Conservation (phyloP, 2,888 invertebrate genomes). For the Melangyna quadrimaculata region DNA sequence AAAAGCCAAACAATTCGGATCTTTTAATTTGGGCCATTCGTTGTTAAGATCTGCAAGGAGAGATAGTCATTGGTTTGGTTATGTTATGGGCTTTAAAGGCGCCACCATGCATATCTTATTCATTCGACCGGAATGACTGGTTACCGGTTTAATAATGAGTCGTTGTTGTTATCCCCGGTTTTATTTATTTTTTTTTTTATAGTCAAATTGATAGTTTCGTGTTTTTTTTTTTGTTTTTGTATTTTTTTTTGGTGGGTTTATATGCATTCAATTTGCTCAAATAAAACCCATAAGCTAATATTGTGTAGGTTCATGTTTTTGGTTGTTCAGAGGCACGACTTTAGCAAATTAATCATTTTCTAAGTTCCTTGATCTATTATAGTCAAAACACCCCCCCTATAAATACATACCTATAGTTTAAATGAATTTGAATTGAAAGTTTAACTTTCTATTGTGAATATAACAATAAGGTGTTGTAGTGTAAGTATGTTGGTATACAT, state of each 20-base stretch:
- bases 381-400: background rate
- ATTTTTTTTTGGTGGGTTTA: background rate
- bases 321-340: constrained; percentile 21
- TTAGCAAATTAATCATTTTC: constrained; percentile 41
- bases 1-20: background rate
- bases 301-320: background rate
- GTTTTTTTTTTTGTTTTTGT: constrained; percentile 2
- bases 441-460: constrained; percentile 47
- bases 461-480: background rate
- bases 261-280: constrained; percentile 10
- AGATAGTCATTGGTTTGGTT: background rate
- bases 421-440: constrained; percentile 49
- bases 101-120: constrained; percentile 46
- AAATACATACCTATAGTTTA: background rate
- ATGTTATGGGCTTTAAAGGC: constrained; percentile 8
- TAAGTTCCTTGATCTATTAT: constrained; percentile 18
- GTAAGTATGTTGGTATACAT: background rate
- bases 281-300: background rate
- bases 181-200: too few species aligned
- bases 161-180: background rate
- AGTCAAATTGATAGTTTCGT: constrained; percentile 4
- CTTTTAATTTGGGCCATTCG: constrained; percentile 7
- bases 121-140: constrained; percentile 39
- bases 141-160: constrained; percentile 35
- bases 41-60: background rate